These are phyloP conservation scores for Pardalotus punctatus DNA, from an alignment of 2,113 vertebrate genomes.

Conservation along the genomic window DNA sequence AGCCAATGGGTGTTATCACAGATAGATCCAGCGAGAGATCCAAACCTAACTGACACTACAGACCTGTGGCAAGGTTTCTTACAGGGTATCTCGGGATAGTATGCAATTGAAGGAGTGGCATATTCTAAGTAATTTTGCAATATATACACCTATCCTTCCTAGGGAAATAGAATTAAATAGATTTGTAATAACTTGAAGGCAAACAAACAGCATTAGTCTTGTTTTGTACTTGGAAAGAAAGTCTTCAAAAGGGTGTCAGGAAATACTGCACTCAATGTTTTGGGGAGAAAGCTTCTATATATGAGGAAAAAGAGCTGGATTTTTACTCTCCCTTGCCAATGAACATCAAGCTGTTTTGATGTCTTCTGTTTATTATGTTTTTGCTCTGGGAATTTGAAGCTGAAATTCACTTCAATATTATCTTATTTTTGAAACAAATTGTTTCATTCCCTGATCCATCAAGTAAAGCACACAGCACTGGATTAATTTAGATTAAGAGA, in stretches of 20 bases:
- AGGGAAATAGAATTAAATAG: background rate
- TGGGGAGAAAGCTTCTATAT: background rate
- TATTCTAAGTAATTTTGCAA: background rate
- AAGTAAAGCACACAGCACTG: background rate
- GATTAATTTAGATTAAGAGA: constrained; percentile 50
- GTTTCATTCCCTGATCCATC: background rate
- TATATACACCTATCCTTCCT: background rate
- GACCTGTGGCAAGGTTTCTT: background rate
- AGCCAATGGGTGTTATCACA: background rate
- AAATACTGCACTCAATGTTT: background rate
- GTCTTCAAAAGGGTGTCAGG: background rate
- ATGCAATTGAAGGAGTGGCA: background rate
- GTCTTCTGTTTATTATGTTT: background rate
- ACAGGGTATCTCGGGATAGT: background rate
- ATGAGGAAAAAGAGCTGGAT: background rate
- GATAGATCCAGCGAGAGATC: background rate
- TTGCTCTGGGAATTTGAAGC: constrained; percentile 4
- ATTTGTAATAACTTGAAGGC: background rate
- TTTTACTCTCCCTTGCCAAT: background rate
- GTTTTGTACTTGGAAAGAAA: background rate
- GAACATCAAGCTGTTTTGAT: background rate
- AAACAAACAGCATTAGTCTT: background rate
- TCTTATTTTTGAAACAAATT: constrained; percentile 34
- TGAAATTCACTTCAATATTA: constrained; percentile 36
- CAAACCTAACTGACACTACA: background rate